Evolutionary conservation across 1,140 invertebrate species (phyloP).

Genomic region (Trinorchestia longiramus): DNA sequence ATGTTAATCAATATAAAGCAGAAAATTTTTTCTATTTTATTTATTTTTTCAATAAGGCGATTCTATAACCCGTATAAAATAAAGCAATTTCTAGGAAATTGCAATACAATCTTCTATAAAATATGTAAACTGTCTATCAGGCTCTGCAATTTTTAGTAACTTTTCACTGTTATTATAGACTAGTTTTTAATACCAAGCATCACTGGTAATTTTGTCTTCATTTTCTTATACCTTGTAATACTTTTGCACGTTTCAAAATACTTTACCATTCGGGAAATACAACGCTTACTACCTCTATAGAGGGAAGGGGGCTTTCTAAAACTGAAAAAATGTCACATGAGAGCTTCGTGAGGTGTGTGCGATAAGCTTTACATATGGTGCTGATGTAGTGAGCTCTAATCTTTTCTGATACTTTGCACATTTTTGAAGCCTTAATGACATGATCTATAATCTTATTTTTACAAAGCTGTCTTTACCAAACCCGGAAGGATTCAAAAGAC

Average conservation of each 20-base stretch:
- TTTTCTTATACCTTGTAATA: not conserved
- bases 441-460: not conserved
- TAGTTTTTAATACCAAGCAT: not conserved
- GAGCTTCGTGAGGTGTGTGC: not conserved
- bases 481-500: not conserved
- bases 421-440: not conserved
- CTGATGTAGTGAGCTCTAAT: not conserved
- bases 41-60: no score
- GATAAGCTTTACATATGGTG: not conserved
- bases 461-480: not conserved
- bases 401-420: not conserved
- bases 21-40: no score
- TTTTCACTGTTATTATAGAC: not conserved
- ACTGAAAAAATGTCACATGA: not conserved
- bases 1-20: no score
- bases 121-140: not conserved
- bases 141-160: not conserved
- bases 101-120: not conserved
- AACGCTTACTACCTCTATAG: not conserved
- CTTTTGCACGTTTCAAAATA: not conserved
- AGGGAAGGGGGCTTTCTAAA: no score
- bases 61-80: no score
- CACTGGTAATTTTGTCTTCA: not conserved
- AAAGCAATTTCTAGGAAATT: no score
- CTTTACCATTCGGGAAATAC: not conserved